Conservation (phyloP, 2,113 vertebrate species). For the Microcebus lehilahytsara region DNA sequence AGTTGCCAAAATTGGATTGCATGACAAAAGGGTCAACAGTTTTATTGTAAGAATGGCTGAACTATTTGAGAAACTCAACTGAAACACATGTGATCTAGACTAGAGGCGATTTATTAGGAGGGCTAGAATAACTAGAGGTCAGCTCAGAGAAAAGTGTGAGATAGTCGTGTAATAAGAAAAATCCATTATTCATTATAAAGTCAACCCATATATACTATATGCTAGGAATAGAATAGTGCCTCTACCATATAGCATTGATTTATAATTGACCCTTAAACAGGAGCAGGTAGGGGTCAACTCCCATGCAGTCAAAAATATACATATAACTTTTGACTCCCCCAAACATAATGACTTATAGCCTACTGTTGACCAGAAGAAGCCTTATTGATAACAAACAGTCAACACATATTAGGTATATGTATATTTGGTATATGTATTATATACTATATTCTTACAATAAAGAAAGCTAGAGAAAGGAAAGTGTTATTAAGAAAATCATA, state of each 20-base stretch:
- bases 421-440: background rate
- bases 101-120: background rate
- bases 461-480: background rate
- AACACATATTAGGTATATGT: background rate
- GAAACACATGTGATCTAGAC: background rate
- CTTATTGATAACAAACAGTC: background rate
- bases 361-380: background rate
- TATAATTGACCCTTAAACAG: background rate
- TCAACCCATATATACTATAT: background rate
- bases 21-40: too few species aligned
- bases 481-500: background rate
- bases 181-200: background rate
- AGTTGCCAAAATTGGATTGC: too few species aligned
- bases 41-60: too few species aligned
- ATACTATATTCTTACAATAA: background rate
- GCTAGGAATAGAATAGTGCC: background rate
- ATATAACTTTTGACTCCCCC: background rate
- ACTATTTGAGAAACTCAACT: too few species aligned
- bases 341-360: background rate
- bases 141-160: background rate
- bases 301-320: background rate
- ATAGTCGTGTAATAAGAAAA: background rate
- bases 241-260: background rate
- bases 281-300: too few species aligned
- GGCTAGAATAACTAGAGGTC: background rate